A percentile compares a stretch with the other conserved stretches of the same genome.
phyloP scores from a whole-genome alignment of 2,797 vertebrate species.

The Pteropus rufus region DNA sequence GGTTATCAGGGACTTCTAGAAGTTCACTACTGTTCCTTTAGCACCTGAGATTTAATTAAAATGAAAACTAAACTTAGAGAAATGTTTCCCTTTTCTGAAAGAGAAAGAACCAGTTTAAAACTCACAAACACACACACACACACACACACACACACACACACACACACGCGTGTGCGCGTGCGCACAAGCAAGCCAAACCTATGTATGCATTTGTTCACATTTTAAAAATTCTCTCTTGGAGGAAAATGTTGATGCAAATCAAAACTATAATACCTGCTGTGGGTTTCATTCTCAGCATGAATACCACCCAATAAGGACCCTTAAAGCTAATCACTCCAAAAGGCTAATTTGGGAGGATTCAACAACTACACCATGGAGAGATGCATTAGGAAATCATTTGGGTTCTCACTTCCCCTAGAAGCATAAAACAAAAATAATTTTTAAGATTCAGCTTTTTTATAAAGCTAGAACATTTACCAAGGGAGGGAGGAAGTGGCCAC shows the following conservation, averaged over 20 bases:
- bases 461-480: background rate
- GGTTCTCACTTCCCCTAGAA: conserved; percentile 12
- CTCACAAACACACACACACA: background rate
- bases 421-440: conserved; percentile 6
- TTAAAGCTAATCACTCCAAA: background rate
- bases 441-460: background rate
- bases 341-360: background rate
- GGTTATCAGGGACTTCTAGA: background rate
- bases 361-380: conserved; percentile 10
- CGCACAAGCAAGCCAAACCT: background rate
- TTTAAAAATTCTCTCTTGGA: background rate
- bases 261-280: background rate
- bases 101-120: background rate
- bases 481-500: background rate
- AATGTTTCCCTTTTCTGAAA: background rate
- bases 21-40: background rate
- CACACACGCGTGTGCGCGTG: too few relatives aligned
- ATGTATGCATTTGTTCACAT: background rate
- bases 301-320: background rate
- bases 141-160: background rate
- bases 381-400: background rate
- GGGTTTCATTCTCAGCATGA: background rate
- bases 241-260: background rate
- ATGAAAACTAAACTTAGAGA: conserved; percentile 41
- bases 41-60: conserved; percentile 17